Evolutionary conservation across 2,888 invertebrate species (phyloP).

Genomic region (Watsonalla cultraria): DNA sequence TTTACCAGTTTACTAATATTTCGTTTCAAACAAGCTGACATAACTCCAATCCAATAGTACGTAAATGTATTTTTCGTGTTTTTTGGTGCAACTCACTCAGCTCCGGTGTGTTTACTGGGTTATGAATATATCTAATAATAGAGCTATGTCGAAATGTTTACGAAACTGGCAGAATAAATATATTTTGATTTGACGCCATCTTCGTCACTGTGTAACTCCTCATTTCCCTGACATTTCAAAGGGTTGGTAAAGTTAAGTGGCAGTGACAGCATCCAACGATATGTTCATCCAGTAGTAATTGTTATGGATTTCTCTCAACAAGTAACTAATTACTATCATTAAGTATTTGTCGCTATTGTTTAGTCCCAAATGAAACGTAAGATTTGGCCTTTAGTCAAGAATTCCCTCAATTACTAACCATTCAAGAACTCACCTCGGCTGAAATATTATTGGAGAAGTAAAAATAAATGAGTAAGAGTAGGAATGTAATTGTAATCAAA

Average conservation of each 20-base stretch:
- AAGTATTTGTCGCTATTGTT: background rate
- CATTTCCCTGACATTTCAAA: too few species aligned
- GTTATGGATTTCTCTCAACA: background rate
- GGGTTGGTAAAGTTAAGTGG: too few species aligned
- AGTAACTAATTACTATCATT: background rate
- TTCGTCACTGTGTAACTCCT: background rate
- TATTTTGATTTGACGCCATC: background rate
- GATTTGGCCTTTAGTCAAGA: slow-evolving; percentile 1
- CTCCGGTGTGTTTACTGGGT: background rate
- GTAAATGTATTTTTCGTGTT: background rate
- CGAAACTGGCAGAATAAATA: background rate
- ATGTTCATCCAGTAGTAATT: background rate
- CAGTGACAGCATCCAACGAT: too few species aligned
- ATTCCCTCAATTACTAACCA: background rate
- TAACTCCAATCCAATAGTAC: background rate
- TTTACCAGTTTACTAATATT: background rate
- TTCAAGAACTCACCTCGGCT: background rate
- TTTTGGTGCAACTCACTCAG: background rate
- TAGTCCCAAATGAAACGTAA: background rate
- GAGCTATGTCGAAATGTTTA: background rate
- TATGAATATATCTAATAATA: background rate
- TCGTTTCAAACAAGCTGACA: background rate
- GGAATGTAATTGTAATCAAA: background rate
- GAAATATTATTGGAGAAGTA: background rate
- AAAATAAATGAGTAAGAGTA: background rate